Conservation (phyloP, 1,140 invertebrate genomes). For the Eurosta solidaginis region DNA sequence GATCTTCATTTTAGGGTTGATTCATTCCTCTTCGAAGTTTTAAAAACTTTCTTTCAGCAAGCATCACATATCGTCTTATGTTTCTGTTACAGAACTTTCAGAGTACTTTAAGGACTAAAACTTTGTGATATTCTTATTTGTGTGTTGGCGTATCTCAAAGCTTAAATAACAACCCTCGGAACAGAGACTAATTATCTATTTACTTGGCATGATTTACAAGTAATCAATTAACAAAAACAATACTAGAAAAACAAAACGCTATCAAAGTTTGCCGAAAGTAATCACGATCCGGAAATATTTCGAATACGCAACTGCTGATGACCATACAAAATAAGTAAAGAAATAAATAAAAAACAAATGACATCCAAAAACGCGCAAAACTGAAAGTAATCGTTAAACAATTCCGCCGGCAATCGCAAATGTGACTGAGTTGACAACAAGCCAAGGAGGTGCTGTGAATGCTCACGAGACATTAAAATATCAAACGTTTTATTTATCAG, state of each 20-base stretch:
- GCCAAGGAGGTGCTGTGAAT: neutral
- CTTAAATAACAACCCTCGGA: too few species aligned
- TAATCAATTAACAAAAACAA: neutral
- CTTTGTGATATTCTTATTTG: too few species aligned
- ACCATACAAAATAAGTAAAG: neutral
- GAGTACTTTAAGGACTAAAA: too few species aligned
- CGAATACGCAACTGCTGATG: neutral
- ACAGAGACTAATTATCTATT: constrained; percentile 4
- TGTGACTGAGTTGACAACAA: neutral
- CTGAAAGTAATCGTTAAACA: neutral
- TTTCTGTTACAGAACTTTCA: too few species aligned
- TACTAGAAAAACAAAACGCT: neutral
- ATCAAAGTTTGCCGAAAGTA: neutral
- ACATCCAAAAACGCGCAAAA: neutral
- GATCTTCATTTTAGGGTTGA: too few species aligned
- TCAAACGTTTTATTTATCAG: neutral
- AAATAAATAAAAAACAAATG: neutral
- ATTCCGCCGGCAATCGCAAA: neutral
- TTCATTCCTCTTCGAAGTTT: too few species aligned
- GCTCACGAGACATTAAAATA: neutral
- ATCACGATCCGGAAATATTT: constrained; percentile 2
- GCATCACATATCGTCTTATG: too few species aligned
- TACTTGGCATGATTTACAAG: constrained; percentile 2
- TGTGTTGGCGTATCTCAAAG: too few species aligned
- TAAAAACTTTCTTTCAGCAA: too few species aligned